A percentile compares a stretch with the other conserved stretches of the same genome.
phyloP scores from a whole-genome alignment of 2,888 invertebrate species.

The Cheilosia pagana region DNA sequence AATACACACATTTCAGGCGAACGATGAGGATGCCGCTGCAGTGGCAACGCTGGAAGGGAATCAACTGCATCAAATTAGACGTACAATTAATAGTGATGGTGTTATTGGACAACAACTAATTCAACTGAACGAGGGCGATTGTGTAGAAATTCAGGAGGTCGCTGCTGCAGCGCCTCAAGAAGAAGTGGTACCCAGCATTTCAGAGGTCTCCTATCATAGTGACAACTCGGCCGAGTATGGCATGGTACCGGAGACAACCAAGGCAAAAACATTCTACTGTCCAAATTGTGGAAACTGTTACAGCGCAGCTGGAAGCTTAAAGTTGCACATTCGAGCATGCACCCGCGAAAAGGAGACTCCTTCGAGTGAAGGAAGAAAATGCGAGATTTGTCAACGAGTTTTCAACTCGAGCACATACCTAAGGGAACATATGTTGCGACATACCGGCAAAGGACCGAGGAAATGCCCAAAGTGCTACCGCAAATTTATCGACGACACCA shows the following conservation, averaged over 20 bases:
- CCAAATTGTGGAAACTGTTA: slow-evolving; percentile 83
- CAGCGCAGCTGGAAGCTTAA: slow-evolving; percentile 82
- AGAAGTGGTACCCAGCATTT: slow-evolving; percentile 2
- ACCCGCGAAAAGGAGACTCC: slow-evolving; percentile 81
- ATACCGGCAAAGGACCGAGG: slow-evolving; percentile 82
- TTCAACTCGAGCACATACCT: slow-evolving; percentile 83
- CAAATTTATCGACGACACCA: slow-evolving; percentile 82
- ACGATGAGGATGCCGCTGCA: slow-evolving; percentile 80
- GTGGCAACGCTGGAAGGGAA: slow-evolving; percentile 79
- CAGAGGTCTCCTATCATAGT: slow-evolving; percentile 56
- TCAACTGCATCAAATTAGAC: slow-evolving; percentile 75
- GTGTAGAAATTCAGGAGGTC: slow-evolving; percentile 66
- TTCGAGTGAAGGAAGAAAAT: slow-evolving; percentile 80
- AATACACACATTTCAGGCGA: slow-evolving; percentile 80
- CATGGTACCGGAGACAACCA: slow-evolving; percentile 72
- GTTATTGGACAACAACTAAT: slow-evolving; percentile 80
- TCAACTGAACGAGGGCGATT: slow-evolving; percentile 74
- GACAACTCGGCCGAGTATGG: slow-evolving; percentile 68
- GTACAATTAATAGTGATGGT: slow-evolving; percentile 71
- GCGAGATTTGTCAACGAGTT: slow-evolving; percentile 82
- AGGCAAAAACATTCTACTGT: slow-evolving; percentile 81
- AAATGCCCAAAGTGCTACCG: slow-evolving; percentile 82
- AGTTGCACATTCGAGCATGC: slow-evolving; percentile 82
- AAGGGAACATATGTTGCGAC: slow-evolving; percentile 82
- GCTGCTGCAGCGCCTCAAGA: slow-evolving; percentile 77